Evolutionary conservation across 2,888 invertebrate genomes (phyloP).

Genomic region (Caenorhabditis uteleia): DNA sequence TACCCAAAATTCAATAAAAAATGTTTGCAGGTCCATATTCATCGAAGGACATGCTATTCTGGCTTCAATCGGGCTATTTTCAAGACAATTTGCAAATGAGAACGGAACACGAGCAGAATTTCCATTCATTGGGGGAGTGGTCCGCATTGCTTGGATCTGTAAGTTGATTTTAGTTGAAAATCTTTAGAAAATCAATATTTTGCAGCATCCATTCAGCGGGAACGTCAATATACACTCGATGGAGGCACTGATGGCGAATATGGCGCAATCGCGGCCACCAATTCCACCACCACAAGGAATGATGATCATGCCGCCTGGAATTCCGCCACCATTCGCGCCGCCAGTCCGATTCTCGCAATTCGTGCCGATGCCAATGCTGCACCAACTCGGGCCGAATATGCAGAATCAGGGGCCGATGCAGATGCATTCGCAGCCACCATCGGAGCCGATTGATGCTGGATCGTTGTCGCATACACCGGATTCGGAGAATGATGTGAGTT

Average conservation of each 20-base stretch:
- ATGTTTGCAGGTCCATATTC: slow-evolving; percentile 79
- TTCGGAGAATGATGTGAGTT: slow-evolving; percentile 42
- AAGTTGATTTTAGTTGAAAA: slow-evolving; percentile 2
- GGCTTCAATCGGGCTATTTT: slow-evolving; percentile 85
- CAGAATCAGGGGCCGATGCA: slow-evolving; percentile 1
- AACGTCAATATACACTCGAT: slow-evolving; percentile 19
- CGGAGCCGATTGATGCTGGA: slow-evolving; percentile 43
- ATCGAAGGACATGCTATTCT: slow-evolving; percentile 85
- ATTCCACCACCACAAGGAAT: slow-evolving; percentile 14
- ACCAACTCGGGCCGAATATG: slow-evolving; percentile 12
- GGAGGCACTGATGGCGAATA: slow-evolving; percentile 5
- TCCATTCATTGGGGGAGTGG: slow-evolving; percentile 45
- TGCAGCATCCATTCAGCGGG: slow-evolving; percentile 32
- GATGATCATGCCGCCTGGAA: slow-evolving; percentile 38
- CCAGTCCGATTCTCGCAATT: slow-evolving; percentile 27
- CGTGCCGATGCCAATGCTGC: slow-evolving; percentile 26
- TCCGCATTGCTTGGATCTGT: slow-evolving; percentile 22
- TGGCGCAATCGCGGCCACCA: too few species aligned
- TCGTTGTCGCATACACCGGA: slow-evolving; percentile 45
- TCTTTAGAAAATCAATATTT: not conserved
- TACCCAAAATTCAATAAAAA: not conserved
- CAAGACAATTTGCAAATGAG: slow-evolving; percentile 83
- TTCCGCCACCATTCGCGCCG: slow-evolving; percentile 17
- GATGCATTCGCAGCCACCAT: slow-evolving; percentile 43
- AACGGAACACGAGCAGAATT: slow-evolving; percentile 78